Conservation (phyloP, 2,113 vertebrate species). For the Tragelaphus imberbis region DNA sequence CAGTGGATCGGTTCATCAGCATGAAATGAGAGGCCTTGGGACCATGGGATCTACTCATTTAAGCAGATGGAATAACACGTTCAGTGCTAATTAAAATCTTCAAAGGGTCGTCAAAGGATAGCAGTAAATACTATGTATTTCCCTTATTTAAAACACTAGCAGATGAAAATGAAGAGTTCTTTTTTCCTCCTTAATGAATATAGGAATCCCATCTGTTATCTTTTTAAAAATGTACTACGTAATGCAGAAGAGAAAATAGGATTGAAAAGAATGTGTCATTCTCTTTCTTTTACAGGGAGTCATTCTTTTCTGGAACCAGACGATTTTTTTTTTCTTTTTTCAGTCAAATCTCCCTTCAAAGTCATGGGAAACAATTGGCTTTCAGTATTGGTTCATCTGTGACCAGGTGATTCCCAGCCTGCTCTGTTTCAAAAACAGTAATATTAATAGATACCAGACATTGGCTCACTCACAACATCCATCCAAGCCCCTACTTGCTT, state of each 20-base stretch:
- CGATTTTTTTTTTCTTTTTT: not conserved
- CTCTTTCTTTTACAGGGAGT: conserved; percentile 8
- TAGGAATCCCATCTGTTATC: conserved; percentile 65
- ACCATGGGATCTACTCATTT: conserved; percentile 31
- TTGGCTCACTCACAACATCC: not conserved
- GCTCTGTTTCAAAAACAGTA: not conserved
- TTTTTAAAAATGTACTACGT: conserved; percentile 34
- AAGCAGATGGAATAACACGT: conserved; percentile 61
- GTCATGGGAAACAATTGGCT: not conserved
- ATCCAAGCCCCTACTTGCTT: not conserved
- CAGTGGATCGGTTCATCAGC: not conserved
- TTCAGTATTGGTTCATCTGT: not conserved
- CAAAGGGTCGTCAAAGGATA: conserved; percentile 59
- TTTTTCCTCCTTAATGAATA: conserved; percentile 56
- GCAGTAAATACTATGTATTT: conserved; percentile 60
- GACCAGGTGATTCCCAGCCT: not conserved
- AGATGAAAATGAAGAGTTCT: conserved; percentile 46
- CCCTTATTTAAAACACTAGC: conserved; percentile 46
- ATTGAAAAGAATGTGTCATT: not conserved
- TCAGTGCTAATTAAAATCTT: conserved; percentile 61
- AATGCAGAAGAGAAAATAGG: conserved; percentile 18
- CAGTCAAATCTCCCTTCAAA: not conserved
- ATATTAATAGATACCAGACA: not conserved
- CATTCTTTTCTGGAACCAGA: conserved; percentile 11
- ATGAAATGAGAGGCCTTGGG: not conserved